Evolutionary conservation across 2,888 invertebrate genomes (phyloP).

Genomic region (Agriopis leucophaearia): DNA sequence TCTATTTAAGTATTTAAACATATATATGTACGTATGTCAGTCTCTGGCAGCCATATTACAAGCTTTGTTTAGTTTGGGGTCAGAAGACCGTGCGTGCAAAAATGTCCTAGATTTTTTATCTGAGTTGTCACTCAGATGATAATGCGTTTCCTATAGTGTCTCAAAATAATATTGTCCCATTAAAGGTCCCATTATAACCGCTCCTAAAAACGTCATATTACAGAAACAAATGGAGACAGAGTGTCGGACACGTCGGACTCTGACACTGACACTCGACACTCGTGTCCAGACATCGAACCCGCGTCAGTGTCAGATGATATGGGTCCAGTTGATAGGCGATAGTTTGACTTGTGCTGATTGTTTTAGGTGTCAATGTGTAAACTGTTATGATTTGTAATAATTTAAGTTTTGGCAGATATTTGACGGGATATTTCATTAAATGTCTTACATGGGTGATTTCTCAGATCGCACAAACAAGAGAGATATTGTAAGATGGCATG

Average conservation of each 20-base stretch:
- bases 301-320: slow-evolving; percentile 23
- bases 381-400: slow-evolving; percentile 19
- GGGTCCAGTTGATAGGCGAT: slow-evolving; percentile 19
- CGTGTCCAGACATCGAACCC: slow-evolving; percentile 27
- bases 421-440: background rate
- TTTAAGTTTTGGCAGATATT: slow-evolving; percentile 17
- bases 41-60: too few relatives aligned
- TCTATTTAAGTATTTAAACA: too few relatives aligned
- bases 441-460: background rate
- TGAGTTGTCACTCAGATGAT: too few relatives aligned
- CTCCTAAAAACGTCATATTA: slow-evolving; percentile 31
- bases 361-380: slow-evolving; percentile 18
- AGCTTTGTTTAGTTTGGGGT: too few relatives aligned
- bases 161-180: background rate
- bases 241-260: slow-evolving; percentile 16
- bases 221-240: slow-evolving; percentile 36
- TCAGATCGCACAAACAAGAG: too few relatives aligned
- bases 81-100: too few relatives aligned
- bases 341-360: slow-evolving; percentile 22
- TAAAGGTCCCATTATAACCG: background rate
- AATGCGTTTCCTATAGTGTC: too few relatives aligned
- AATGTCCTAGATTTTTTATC: background rate
- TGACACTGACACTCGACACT: slow-evolving; percentile 19
- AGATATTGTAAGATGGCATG: too few relatives aligned
- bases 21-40: too few relatives aligned